Evolutionary conservation across 2,113 vertebrate genomes (phyloP), one percentile per base, ranked within the genome.

Genomic region (Ciconia maguari): DNA sequence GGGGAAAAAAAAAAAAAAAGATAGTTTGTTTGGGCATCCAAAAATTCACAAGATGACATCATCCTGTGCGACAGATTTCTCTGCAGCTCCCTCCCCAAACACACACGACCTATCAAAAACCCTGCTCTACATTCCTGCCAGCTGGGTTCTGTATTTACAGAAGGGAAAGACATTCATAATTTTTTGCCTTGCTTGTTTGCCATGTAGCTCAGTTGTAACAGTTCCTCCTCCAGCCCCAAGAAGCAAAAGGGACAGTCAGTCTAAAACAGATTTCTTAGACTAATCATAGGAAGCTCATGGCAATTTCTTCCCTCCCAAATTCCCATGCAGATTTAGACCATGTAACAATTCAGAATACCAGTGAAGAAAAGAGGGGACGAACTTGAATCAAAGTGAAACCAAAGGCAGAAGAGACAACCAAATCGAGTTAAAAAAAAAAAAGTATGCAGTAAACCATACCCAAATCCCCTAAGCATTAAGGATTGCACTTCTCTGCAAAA

Each of bases 21-120:
- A 34, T 38, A 18, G 60, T 75, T 71, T 90, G 41, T 72, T 94
- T 65, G 79, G 29, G 58, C 19, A 93, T 92, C 83, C 41, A 80
- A 85, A 97, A 90, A 83, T 85, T 85, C 90, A 93, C 84, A 96
- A 89, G 60, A 83, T 88, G 83, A 97, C n/a, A 41, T 90, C 89
- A 93, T 68, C 65, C 49, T 66, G 48, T 42, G 69, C 1, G 8
- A 84, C 34, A 74, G 29, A 90, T 66, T 89, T 78, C 87, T 81
- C 83, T 80, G 87, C 81, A 64, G 77, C 62, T 95, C 87, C 57
- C 49, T 84, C 64, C 60, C 74, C 75, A 91, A 92, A 80, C 83
- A 71, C 57, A 89, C 61, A 78, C 3, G 32, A 74, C 86, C 86
- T 83, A 64, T n/a, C 68, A 46, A 93, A 89, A 94, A 2, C 61